Conservation (phyloP, 2,888 invertebrate species). For the Sylvicola cinctus region DNA sequence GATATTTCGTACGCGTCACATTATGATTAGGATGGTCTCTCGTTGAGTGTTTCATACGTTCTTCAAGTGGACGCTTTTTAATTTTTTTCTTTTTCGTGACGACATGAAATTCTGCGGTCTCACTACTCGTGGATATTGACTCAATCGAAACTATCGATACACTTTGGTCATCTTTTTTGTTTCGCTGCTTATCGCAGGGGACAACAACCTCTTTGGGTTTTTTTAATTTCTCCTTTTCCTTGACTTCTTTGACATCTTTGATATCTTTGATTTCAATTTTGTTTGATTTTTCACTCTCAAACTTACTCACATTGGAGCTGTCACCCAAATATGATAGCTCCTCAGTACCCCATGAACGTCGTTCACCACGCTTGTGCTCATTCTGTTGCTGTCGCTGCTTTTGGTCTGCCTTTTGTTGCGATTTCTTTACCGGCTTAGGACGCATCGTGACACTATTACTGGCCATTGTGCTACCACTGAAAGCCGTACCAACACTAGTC, state of each 20-base stretch:
- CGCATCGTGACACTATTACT: conserved; percentile 13
- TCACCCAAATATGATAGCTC: conserved; percentile 29
- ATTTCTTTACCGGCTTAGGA: conserved; percentile 1
- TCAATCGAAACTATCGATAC: conserved; percentile 6
- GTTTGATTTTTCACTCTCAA: conserved; percentile 8
- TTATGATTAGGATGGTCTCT: conserved; percentile 5
- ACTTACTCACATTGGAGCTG: conserved; percentile 6
- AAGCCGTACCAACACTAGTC: no score
- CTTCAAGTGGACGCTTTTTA: conserved; percentile 34
- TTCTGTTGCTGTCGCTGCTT: conserved; percentile 5
- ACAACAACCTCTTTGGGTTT: conserved; percentile 5
- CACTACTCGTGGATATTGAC: conserved; percentile 14
- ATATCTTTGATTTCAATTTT: conserved; percentile 10
- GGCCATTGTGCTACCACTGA: conserved; percentile 14
- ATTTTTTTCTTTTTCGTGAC: conserved; percentile 66
- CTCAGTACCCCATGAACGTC: conserved; percentile 48
- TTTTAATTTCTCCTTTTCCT: conserved; percentile 12
- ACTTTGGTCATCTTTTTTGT: conserved; percentile 8
- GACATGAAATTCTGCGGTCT: conserved; percentile 57
- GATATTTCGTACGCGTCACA: conserved; percentile 8
- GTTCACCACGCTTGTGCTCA: conserved; percentile 19
- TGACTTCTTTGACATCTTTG: conserved; percentile 8
- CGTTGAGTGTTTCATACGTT: neutral
- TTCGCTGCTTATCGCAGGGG: conserved; percentile 4
- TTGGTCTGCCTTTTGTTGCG: conserved; percentile 4